Evolutionary conservation across 1,140 invertebrate genomes (phyloP).

Genomic region (Atta cephalotes): DNA sequence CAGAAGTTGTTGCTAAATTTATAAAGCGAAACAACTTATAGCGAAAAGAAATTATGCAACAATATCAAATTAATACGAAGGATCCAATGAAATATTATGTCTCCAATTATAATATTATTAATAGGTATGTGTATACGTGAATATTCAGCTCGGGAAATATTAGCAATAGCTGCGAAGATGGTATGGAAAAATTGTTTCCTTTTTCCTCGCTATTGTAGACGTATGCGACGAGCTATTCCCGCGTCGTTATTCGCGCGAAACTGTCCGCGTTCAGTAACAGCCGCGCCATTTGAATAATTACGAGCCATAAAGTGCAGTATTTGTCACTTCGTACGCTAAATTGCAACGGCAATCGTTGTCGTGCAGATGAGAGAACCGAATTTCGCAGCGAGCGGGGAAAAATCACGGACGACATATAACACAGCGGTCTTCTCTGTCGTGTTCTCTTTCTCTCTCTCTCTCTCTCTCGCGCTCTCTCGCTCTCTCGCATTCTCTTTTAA

Average conservation of each 20-base stretch:
- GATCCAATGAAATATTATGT: background rate
- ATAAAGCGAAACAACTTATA: background rate
- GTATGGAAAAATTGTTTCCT: background rate
- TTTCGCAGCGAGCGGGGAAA: slow-evolving; percentile 40
- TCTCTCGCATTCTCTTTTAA: slow-evolving; percentile 46
- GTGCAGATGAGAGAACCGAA: slow-evolving; percentile 25
- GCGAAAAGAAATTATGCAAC: background rate
- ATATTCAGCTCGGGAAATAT: slow-evolving; percentile 18
- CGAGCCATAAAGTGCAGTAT: slow-evolving; percentile 61
- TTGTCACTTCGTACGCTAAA: slow-evolving; percentile 55
- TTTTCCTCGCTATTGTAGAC: background rate
- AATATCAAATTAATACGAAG: slow-evolving; percentile 5
- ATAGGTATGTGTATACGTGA: background rate
- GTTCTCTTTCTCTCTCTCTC: background rate
- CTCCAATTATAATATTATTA: background rate
- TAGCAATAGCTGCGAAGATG: background rate
- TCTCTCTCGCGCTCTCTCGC: background rate
- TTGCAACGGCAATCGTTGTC: slow-evolving; percentile 58
- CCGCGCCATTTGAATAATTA: slow-evolving; percentile 69
- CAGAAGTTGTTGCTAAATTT: background rate
- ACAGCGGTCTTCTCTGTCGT: slow-evolving; percentile 14
- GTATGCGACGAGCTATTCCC: background rate
- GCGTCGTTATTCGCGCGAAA: slow-evolving; percentile 32
- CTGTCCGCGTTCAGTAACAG: slow-evolving; percentile 52
- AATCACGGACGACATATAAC: slow-evolving; percentile 55